phyloP scores from a whole-genome alignment of 64 coral and sea anemone species.

The Porites lutea region DNA sequence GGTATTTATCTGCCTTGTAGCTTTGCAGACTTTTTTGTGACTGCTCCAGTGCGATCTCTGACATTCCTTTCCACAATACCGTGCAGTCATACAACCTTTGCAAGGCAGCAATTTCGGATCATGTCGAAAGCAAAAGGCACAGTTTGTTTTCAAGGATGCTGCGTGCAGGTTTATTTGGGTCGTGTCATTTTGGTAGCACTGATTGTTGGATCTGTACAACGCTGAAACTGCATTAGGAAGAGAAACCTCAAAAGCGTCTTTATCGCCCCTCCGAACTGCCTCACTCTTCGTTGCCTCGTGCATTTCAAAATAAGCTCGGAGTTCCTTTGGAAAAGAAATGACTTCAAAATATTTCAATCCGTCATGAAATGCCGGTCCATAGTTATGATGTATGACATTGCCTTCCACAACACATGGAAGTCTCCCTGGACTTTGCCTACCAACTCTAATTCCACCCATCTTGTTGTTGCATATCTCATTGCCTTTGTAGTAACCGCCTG shows the following conservation, averaged over 20 bases:
- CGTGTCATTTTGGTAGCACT: background rate
- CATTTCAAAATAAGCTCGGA: background rate
- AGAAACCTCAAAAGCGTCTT: background rate
- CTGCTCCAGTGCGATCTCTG: conserved; percentile 50
- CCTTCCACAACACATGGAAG: background rate
- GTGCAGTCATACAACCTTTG: conserved; percentile 21
- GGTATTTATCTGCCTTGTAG: background rate
- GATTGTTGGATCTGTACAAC: background rate
- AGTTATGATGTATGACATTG: background rate
- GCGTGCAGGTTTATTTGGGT: background rate
- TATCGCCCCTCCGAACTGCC: background rate
- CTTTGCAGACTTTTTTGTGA: conserved; percentile 50
- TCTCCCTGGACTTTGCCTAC: background rate
- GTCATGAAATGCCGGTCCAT: background rate
- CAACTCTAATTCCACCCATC: background rate
- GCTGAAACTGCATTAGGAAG: background rate
- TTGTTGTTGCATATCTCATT: conserved; percentile 16
- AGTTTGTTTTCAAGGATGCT: background rate
- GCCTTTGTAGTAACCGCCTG: background rate
- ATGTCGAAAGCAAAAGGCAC: background rate
- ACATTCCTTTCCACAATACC: conserved; percentile 59
- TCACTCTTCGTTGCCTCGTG: too few species aligned
- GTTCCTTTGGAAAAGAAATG: background rate
- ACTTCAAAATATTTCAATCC: background rate
- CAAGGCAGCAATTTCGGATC: conserved; percentile 17